A percentile compares a stretch with the other conserved stretches of the same genome.
phyloP scores from a whole-genome alignment of 1,140 invertebrate species.

The Ericerus pela region DNA sequence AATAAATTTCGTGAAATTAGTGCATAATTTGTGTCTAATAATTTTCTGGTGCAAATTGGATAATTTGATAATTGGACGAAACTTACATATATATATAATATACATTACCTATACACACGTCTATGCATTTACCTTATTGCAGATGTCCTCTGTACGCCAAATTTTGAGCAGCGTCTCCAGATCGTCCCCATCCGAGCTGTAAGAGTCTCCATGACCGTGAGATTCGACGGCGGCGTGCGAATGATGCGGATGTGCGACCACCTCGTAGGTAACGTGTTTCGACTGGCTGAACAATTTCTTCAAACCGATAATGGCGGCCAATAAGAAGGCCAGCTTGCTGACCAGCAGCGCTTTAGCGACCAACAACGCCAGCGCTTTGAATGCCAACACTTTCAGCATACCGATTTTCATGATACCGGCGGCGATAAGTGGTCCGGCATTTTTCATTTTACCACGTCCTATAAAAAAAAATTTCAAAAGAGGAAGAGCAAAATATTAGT shows the following conservation, averaged over 20 bases:
- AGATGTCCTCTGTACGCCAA: conserved; percentile 47
- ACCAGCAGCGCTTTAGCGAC: conserved; percentile 68
- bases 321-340: conserved; percentile 60
- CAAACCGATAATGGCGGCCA: conserved; percentile 61
- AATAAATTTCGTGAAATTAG: no score
- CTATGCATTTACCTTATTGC: background rate
- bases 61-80: no score
- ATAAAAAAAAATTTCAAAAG: no score
- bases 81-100: no score
- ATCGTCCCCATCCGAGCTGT: conserved; percentile 40
- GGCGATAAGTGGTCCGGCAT: conserved; percentile 55
- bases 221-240: conserved; percentile 33
- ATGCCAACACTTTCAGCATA: conserved; percentile 56
- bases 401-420: conserved; percentile 62
- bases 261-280: conserved; percentile 59
- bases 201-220: conserved; percentile 26
- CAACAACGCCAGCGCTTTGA: conserved; percentile 62
- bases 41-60: no score
- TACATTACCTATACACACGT: no score
- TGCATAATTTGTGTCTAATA: no score
- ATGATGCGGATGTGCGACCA: conserved; percentile 49
- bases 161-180: conserved; percentile 40
- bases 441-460: conserved; percentile 57
- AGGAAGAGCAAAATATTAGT: no score
- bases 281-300: conserved; percentile 62